Evolutionary conservation across 1,140 invertebrate species (phyloP).

Genomic region (Hyles vespertilio): DNA sequence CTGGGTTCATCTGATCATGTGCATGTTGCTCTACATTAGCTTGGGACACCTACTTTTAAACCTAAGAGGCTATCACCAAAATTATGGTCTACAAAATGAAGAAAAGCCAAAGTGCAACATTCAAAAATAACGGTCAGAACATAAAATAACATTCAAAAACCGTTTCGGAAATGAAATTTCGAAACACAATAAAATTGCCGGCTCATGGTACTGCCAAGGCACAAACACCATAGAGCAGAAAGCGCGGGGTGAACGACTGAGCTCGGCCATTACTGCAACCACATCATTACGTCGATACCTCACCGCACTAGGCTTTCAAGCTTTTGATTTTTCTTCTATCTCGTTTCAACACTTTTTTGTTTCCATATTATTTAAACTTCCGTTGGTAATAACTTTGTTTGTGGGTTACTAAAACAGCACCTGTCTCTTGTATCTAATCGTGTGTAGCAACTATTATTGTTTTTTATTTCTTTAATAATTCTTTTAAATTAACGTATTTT

Average conservation of each 20-base stretch:
- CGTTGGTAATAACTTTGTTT: neutral
- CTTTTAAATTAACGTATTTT: no score
- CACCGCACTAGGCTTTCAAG: slow-evolving; percentile 17
- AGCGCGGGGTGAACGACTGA: slow-evolving; percentile 49
- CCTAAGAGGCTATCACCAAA: no score
- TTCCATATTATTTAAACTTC: neutral
- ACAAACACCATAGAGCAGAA: slow-evolving; percentile 16
- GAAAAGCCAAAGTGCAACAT: no score
- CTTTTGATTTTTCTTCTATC: slow-evolving; percentile 8
- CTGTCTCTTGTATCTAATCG: neutral
- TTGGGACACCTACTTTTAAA: no score
- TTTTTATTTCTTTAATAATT: no score
- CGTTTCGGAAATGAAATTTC: no score
- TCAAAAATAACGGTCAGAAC: neutral
- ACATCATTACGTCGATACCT: slow-evolving; percentile 41
- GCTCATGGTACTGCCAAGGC: neutral
- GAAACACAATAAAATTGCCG: no score
- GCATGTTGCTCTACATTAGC: no score
- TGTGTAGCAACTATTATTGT: neutral
- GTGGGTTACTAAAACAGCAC: neutral
- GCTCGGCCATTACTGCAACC: slow-evolving; percentile 42
- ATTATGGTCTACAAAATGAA: no score
- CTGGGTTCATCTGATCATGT: no score
- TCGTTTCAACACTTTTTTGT: neutral
- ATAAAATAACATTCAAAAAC: neutral